Evolutionary conservation across 2,113 vertebrate species (phyloP).

Genomic region (Alosa alosa): DNA sequence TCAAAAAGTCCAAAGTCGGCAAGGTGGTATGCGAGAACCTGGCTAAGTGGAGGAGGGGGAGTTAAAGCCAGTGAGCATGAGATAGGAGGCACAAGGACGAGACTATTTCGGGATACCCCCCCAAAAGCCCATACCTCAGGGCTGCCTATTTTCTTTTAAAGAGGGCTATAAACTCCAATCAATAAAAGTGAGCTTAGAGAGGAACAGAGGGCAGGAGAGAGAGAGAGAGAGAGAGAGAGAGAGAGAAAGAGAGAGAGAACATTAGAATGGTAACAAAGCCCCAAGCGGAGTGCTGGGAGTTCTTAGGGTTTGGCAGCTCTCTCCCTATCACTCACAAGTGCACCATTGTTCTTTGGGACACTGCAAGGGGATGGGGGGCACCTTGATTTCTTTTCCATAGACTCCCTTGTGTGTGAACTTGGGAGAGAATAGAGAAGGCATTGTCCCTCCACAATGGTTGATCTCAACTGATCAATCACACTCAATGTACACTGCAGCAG

Average conservation of each 20-base stretch:
- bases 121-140: conserved; percentile 40
- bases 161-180: conserved; percentile 51
- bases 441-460: conserved; percentile 34
- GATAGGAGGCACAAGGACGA: conserved; percentile 57
- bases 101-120: conserved; percentile 40
- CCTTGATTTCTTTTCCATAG: conserved; percentile 14
- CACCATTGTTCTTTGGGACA: conserved; percentile 6
- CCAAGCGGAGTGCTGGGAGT: neutral
- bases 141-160: conserved; percentile 11
- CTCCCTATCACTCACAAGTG: neutral
- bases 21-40: conserved; percentile 43
- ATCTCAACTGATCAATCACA: conserved; percentile 24
- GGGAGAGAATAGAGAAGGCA: conserved; percentile 23
- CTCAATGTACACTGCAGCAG: conserved; percentile 28
- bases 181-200: conserved; percentile 4
- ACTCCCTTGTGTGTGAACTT: conserved; percentile 10
- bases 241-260: neutral
- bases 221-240: neutral
- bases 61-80: conserved; percentile 26
- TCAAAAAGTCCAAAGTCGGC: conserved; percentile 36
- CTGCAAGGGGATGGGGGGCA: neutral
- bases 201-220: neutral
- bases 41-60: neutral
- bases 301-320: conserved; percentile 3
- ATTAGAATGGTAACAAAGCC: conserved; percentile 7